Evolutionary conservation across 2,797 vertebrate species (phyloP), one percentile per base, ranked within the genome.

Genomic region (Linurgus olivaceus): DNA sequence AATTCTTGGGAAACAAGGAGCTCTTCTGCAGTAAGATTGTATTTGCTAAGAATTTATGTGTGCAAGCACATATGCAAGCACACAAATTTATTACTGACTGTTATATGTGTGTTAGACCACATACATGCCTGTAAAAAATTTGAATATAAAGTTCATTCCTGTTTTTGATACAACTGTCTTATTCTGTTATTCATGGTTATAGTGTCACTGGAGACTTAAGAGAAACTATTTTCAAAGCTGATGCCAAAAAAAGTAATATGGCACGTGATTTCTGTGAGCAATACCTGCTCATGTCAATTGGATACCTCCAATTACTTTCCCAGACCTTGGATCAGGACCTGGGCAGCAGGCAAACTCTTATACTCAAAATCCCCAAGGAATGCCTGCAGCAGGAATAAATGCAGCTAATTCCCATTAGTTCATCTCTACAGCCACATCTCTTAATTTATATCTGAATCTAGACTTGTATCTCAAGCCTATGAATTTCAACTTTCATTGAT

Each of bases 51-150:
- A 38, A 28, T 68, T 86, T 79, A 12, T 31, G 10, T 2, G 5
- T 33, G 21, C 5, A 4, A 7, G 23, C 12, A 33, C 4, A 4
- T 9, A 45, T 1, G 1, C 42, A 29, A 14, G 29, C 6, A 38
- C 20, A 45, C 5, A n/a, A 25, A 59, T 45, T 20, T 61, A 33
- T 31, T 52, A 12, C 17, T 55, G 16, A 26, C 44, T 51, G 25
- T 28, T 55, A 17, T 44, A 21, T 59, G 8, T 23, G 6, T 51
- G 25, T 67, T 35, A 63, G 40, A 42, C 29, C 67, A 48, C 11
- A 57, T 29, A 15, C 8, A 2, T 14, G 15, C 9, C 23, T 6
- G 7, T 45, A 73, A 79, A 40, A 78, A 75, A 51, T 4, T 19
- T 1, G 1, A 18, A 24, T 42, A 19, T 47, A 10, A 72, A 48